Evolutionary conservation across 2,888 invertebrate species (phyloP), one percentile per base, ranked within the genome.

Genomic region (Aphrophora alni): DNA sequence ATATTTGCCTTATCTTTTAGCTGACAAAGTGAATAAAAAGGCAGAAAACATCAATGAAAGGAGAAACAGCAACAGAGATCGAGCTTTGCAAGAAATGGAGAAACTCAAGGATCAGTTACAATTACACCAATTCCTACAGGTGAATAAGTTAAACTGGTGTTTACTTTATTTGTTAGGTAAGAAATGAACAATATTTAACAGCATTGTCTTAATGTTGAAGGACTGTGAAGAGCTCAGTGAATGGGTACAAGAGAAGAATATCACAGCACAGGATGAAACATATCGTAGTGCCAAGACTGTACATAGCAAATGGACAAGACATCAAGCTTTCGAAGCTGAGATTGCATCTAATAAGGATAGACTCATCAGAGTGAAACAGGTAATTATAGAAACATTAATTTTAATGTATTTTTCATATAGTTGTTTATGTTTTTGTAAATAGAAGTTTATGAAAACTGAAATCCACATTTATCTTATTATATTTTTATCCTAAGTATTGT

Each of bases 241-340:
- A 91, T 99, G 99, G 99, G 96, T 99, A 70, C 98, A 98, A 87
- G 99, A 99, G 89, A 99, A 99, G 90, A 97, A 98, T 89, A 96
- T 98, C 84, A 97, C 97, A 73, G 98, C 99, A 0, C 98, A 99
- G 88, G 99, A 99, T 88, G 99, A 99, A 88, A 98, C 98, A 0
- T 99, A 99, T 89, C 92, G 98, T 84, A 98, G 98, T 85, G 98
- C 99, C 17, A 99, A 99, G 89, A 99, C 99, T 0, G 97, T 99
- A 82, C 99, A 99, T 89, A 98, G 98, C 84, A 99, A 99, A 89
- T 99, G 99, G 97, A 98, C 99, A 0, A 92, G 99, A 79, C 99
- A 99, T 90, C 99, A 99, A 89, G 99, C 99, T 0, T 99, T 99
- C 89, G 99, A 99, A 89, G 98, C 98, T 0, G 99, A 99, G 90